Conservation (phyloP, 2,888 invertebrate genomes). For the Leptinotarsa peninsularis region DNA sequence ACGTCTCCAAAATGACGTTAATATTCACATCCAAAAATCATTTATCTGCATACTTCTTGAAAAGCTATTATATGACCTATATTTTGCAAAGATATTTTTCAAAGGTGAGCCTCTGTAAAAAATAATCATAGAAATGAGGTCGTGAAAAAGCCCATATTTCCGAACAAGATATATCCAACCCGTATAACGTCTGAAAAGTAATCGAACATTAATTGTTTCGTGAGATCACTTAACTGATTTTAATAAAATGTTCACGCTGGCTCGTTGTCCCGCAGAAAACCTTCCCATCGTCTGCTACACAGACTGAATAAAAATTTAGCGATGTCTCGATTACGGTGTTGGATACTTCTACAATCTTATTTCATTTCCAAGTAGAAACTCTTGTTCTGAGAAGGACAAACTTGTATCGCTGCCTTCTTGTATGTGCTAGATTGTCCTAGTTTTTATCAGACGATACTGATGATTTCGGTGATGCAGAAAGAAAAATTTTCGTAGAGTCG, state of each 20-base stretch:
- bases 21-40: no score
- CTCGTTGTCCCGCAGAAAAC: background rate
- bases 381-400: slow-evolving; percentile 28
- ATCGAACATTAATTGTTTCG: background rate
- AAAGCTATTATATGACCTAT: no score
- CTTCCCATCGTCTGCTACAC: slow-evolving; percentile 22
- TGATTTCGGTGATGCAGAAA: background rate
- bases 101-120: no score
- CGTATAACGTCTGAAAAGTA: background rate
- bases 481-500: no score
- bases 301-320: slow-evolving; percentile 30
- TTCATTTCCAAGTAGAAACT: slow-evolving; percentile 42
- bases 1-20: no score
- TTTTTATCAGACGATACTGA: slow-evolving; percentile 11
- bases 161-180: no score
- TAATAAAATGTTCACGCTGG: background rate
- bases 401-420: slow-evolving; percentile 19
- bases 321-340: slow-evolving; percentile 29
- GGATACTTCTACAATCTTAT: slow-evolving; percentile 34
- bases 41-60: no score
- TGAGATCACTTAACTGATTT: background rate
- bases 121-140: no score
- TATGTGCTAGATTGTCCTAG: slow-evolving; percentile 19
- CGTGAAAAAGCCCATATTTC: no score
- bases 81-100: no score